A percentile compares a stretch with the other conserved stretches of the same genome.
These are phyloP conservation scores for Henricia sp. DNA, from an alignment of 53 echinoderm and acorn worm species.

Conservation along the genomic window DNA sequence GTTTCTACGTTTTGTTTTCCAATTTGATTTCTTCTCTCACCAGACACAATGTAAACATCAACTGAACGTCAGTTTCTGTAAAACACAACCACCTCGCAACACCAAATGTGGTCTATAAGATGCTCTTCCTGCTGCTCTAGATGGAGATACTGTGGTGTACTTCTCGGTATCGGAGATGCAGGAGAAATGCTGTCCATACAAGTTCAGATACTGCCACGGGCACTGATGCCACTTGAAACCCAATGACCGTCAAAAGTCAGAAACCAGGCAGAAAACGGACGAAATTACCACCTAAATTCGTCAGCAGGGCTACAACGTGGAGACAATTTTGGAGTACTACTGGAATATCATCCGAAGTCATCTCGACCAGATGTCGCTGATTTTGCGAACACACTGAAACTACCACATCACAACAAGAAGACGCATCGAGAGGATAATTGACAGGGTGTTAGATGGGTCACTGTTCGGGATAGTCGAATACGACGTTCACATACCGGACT, in stretches of 20 bases:
- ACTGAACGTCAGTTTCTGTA: neutral
- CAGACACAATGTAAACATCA: neutral
- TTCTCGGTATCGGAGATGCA: too few relatives aligned
- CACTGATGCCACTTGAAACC: conserved; percentile 40
- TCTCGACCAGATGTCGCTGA: neutral
- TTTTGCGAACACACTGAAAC: neutral
- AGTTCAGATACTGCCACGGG: conserved; percentile 42
- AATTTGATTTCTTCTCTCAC: neutral
- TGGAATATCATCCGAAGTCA: neutral
- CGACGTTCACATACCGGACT: conserved; percentile 39
- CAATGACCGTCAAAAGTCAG: neutral
- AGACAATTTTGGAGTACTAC: conserved; percentile 59
- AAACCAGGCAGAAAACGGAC: neutral
- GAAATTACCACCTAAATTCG: conserved; percentile 29
- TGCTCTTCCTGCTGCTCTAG: too few relatives aligned
- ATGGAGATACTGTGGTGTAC: too few relatives aligned
- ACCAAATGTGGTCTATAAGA: too few relatives aligned
- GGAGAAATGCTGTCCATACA: conserved; percentile 37
- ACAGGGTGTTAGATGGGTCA: neutral
- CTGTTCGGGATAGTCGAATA: conserved; percentile 63
- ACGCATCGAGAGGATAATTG: conserved; percentile 16
- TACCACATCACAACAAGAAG: neutral
- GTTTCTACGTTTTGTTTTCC: neutral
- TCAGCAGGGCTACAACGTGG: conserved; percentile 27
- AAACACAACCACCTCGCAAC: neutral